Evolutionary conservation across 2,797 vertebrate genomes (phyloP).

Genomic region (Cirrhinus molitorella): DNA sequence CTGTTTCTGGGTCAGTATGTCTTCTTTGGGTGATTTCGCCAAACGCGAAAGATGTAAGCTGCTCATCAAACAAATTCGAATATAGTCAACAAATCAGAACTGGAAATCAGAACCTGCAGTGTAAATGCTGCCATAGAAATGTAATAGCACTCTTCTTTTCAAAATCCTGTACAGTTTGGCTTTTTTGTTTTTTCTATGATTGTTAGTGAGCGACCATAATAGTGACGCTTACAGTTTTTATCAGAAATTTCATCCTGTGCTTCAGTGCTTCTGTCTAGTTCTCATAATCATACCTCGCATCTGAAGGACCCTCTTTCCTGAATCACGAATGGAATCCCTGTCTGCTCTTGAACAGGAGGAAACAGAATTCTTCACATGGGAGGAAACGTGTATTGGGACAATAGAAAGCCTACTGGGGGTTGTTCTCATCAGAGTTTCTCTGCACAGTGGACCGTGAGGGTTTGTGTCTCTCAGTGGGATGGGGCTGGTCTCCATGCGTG

Average conservation of each 20-base stretch:
- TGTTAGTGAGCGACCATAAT: not conserved
- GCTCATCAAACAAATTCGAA: not conserved
- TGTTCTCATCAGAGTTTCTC: constrained; percentile 27
- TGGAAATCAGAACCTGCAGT: not conserved
- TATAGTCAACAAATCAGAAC: not conserved
- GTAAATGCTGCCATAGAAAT: not conserved
- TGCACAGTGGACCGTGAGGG: constrained; percentile 16
- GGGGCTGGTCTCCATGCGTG: constrained; percentile 12
- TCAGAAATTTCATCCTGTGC: not conserved
- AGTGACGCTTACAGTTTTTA: not conserved
- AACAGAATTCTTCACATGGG: constrained; percentile 15
- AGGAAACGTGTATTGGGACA: constrained; percentile 30
- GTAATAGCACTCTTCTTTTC: not conserved
- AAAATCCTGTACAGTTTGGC: not conserved
- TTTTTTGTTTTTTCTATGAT: not conserved
- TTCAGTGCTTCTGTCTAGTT: not conserved
- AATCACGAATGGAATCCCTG: not conserved
- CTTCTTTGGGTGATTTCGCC: no score
- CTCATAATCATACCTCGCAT: constrained; percentile 20
- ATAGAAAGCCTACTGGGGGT: constrained; percentile 19
- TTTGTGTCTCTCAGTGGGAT: constrained; percentile 42
- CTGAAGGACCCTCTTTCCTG: not conserved
- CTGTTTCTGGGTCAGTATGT: no score
- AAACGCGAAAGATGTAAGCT: not conserved
- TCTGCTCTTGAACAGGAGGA: constrained; percentile 34